Evolutionary conservation across 2,888 invertebrate genomes (phyloP).

Genomic region (Caenorhabditis sp.): DNA sequence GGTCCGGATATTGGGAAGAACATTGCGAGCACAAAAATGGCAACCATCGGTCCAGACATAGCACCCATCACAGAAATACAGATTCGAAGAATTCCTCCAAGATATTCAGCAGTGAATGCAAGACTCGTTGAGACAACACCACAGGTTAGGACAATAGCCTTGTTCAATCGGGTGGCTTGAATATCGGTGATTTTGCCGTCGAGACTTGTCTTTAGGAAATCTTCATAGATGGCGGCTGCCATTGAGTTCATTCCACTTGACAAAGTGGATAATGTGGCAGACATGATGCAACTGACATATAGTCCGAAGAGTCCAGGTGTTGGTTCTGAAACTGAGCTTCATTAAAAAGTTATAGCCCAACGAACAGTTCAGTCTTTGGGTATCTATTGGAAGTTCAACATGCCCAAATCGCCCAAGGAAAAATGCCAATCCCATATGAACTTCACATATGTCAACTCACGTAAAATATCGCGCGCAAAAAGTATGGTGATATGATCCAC

Average conservation of each 20-base stretch:
- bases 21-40: conserved; percentile 61
- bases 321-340: conserved; percentile 41
- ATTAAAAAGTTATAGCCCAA: not conserved
- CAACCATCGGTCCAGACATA: conserved; percentile 62
- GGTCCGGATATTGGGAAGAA: conserved; percentile 61
- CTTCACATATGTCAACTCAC: conserved; percentile 23
- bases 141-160: conserved; percentile 43
- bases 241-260: conserved; percentile 66
- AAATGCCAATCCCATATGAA: no score
- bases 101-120: conserved; percentile 59
- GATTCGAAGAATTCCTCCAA: conserved; percentile 60
- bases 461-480: conserved; percentile 57
- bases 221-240: conserved; percentile 67
- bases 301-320: conserved; percentile 64
- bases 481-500: conserved; percentile 63
- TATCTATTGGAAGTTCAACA: no score
- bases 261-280: conserved; percentile 63
- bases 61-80: conserved; percentile 66
- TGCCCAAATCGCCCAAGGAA: not conserved
- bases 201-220: conserved; percentile 56
- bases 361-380: no score
- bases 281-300: conserved; percentile 64
- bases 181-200: conserved; percentile 52
- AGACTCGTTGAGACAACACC: conserved; percentile 52
- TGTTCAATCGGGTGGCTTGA: conserved; percentile 47